Conservation (phyloP, 2,797 vertebrate species). For the Arnoldichthys spilopterus region DNA sequence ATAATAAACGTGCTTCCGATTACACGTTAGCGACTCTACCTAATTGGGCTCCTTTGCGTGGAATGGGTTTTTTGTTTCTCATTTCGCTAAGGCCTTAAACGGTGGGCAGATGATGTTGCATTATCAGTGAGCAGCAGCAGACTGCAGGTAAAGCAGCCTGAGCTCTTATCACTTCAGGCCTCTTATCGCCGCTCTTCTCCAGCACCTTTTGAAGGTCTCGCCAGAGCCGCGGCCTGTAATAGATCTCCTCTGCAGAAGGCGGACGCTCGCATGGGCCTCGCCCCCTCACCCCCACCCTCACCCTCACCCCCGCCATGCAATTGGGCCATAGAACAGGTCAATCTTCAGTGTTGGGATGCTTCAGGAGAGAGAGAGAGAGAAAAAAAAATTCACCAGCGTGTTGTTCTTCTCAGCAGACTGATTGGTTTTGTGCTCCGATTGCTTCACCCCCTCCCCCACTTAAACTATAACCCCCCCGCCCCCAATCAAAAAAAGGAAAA, state of each 20-base stretch:
- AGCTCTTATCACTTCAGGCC: slow-evolving; percentile 44
- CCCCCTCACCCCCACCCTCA: slow-evolving; percentile 14
- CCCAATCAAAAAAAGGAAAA: slow-evolving; percentile 30
- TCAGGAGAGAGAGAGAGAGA: slow-evolving; percentile 8
- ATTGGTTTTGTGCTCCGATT: slow-evolving; percentile 56
- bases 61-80: slow-evolving; percentile 40
- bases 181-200: slow-evolving; percentile 52
- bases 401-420: slow-evolving; percentile 41
- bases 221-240: slow-evolving; percentile 47
- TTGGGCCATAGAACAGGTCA: slow-evolving; percentile 54
- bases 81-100: slow-evolving; percentile 29
- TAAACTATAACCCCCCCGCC: slow-evolving; percentile 15
- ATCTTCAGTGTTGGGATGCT: slow-evolving; percentile 52
- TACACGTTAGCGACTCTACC: slow-evolving; percentile 30
- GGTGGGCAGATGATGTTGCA: slow-evolving; percentile 36
- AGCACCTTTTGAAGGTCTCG: slow-evolving; percentile 50
- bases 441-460: slow-evolving; percentile 43
- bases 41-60: slow-evolving; percentile 33
- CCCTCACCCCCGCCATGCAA: slow-evolving; percentile 45
- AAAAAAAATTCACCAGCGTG: slow-evolving; percentile 18
- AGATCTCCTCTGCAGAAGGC: slow-evolving; percentile 44
- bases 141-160: slow-evolving; percentile 43
- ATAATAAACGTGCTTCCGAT: slow-evolving; percentile 53
- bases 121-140: slow-evolving; percentile 45
- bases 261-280: slow-evolving; percentile 1